Evolutionary conservation across 2,113 vertebrate species (phyloP).

Genomic region (Phylloscopus trochiloides): DNA sequence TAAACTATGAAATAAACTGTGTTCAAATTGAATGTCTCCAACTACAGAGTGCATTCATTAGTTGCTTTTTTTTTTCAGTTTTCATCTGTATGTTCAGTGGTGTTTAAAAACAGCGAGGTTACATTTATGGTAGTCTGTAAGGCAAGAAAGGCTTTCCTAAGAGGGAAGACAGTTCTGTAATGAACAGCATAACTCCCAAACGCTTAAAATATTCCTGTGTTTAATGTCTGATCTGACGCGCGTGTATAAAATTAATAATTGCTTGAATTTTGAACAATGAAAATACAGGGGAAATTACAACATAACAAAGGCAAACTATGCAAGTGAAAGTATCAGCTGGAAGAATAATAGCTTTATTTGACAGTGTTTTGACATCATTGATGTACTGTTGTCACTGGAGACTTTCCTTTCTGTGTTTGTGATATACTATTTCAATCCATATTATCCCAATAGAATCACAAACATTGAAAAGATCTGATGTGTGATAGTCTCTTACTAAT

Average conservation of each 20-base stretch:
- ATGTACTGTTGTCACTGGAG: conserved; percentile 66
- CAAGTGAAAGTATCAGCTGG: conserved; percentile 26
- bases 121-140: background rate
- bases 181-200: background rate
- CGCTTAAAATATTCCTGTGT: background rate
- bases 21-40: background rate
- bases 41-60: background rate
- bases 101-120: background rate
- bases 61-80: background rate
- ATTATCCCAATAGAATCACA: conserved; percentile 66
- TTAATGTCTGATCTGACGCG: background rate
- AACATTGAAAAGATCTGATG: conserved; percentile 49
- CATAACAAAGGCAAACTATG: conserved; percentile 16
- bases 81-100: background rate
- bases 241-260: conserved; percentile 10
- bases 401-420: conserved; percentile 58
- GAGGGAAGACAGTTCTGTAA: background rate
- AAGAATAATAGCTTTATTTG: conserved; percentile 63
- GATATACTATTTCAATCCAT: conserved; percentile 62
- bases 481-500: conserved; percentile 43
- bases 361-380: conserved; percentile 71
- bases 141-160: background rate
- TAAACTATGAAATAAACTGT: background rate
- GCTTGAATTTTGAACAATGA: conserved; percentile 24
- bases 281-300: conserved; percentile 28